Percentiles rank a stretch among this genome's conserved stretches.
These are phyloP conservation scores for Sebastes minor DNA, from an alignment of 2,797 vertebrate genomes.

Conservation along the genomic window DNA sequence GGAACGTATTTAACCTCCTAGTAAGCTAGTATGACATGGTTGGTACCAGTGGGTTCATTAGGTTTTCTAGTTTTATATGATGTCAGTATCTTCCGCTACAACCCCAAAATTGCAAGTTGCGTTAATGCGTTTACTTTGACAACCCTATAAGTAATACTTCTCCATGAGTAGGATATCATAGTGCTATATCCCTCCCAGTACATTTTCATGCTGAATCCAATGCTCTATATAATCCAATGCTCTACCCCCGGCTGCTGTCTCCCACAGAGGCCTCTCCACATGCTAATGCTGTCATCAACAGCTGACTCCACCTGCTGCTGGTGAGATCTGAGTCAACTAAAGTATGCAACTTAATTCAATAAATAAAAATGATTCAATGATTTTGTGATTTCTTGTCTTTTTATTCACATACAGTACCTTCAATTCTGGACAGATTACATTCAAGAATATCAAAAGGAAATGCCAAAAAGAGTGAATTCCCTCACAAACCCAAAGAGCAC, in stretches of 20 bases:
- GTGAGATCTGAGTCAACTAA: background rate
- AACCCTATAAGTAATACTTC: background rate
- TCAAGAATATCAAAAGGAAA: constrained; percentile 79
- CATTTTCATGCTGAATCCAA: background rate
- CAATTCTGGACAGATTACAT: constrained; percentile 71
- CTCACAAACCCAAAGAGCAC: constrained; percentile 50
- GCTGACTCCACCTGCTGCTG: constrained; percentile 62
- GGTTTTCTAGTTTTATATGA: too few relatives aligned
- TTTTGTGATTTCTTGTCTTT: constrained; percentile 33
- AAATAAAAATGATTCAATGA: background rate
- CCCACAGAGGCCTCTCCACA: constrained; percentile 40
- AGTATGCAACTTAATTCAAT: background rate
- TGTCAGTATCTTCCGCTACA: too few relatives aligned
- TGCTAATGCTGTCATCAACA: constrained; percentile 39
- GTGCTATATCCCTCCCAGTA: background rate
- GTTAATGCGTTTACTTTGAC: too few relatives aligned
- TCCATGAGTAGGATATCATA: background rate
- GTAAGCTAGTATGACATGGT: too few relatives aligned
- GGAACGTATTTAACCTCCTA: too few relatives aligned
- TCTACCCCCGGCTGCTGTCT: constrained; percentile 26
- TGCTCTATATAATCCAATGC: background rate
- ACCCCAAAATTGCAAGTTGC: too few relatives aligned
- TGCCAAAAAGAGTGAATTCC: constrained; percentile 45
- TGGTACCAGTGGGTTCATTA: too few relatives aligned
- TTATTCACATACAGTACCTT: constrained; percentile 75